Evolutionary conservation across 2,888 invertebrate species (phyloP).

Genomic region (Disparrhopalites patrizii): DNA sequence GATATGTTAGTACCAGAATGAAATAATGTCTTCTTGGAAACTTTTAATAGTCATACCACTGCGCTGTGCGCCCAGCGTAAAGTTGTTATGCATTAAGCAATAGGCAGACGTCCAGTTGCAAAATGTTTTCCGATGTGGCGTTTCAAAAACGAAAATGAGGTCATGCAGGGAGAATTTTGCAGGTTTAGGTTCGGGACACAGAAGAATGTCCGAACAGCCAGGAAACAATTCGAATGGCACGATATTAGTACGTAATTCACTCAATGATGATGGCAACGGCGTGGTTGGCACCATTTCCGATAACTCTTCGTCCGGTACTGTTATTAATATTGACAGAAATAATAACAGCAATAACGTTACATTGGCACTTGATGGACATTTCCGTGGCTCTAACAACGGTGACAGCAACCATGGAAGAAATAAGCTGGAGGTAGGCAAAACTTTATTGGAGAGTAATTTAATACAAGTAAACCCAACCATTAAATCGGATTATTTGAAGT

Average conservation of each 20-base stretch:
- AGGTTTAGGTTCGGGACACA: conserved; percentile 12
- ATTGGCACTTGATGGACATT: not conserved
- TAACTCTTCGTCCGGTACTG: not conserved
- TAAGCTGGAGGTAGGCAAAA: not conserved
- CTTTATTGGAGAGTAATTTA: no score
- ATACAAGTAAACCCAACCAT: not conserved
- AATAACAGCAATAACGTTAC: not conserved
- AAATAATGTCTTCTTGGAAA: no score
- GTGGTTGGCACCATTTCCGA: not conserved
- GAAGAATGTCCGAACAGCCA: conserved; percentile 23
- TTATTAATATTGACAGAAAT: not conserved
- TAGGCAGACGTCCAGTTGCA: no score
- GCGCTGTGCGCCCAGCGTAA: no score
- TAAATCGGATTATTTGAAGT: not conserved
- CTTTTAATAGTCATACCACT: no score
- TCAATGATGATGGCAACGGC: conserved; percentile 1
- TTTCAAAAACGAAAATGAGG: no score
- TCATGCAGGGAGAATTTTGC: no score
- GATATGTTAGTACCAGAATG: no score
- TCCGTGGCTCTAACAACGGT: not conserved
- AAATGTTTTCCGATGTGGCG: no score
- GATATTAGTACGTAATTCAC: not conserved
- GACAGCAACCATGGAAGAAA: not conserved
- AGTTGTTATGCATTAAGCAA: no score
- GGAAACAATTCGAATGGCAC: not conserved